Evolutionary conservation across 2,888 invertebrate species (phyloP).

Genomic region (Epsilonema sp.): DNA sequence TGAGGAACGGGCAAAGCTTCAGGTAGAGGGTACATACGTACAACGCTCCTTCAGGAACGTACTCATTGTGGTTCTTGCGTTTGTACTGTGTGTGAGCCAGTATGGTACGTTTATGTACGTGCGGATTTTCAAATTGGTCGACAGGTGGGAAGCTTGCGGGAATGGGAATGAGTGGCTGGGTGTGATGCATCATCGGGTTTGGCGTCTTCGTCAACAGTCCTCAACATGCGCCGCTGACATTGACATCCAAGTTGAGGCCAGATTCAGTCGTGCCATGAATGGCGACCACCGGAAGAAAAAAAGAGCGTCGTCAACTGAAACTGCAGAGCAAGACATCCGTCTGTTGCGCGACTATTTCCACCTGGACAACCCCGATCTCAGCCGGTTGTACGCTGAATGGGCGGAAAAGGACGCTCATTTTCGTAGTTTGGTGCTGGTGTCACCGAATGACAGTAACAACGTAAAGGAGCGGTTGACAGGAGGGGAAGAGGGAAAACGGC

Average conservation of each 20-base stretch:
- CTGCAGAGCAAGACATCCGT: conserved; percentile 9
- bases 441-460: conserved; percentile 1
- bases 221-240: conserved; percentile 8
- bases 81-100: too few relatives aligned
- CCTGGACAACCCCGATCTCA: conserved; percentile 10
- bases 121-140: too few relatives aligned
- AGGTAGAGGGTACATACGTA: too few relatives aligned
- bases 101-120: too few relatives aligned
- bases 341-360: conserved; percentile 3
- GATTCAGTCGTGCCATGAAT: too few relatives aligned
- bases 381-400: conserved; percentile 14
- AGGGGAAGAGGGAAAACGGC: conserved; percentile 8
- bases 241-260: conserved; percentile 11
- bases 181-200: conserved; percentile 11
- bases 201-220: too few relatives aligned
- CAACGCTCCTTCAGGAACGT: too few relatives aligned
- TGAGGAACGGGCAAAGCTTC: too few relatives aligned
- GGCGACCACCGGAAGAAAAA: too few relatives aligned
- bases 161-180: conserved; percentile 7
- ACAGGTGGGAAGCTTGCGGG: too few relatives aligned
- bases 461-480: too few relatives aligned
- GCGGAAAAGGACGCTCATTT: conserved; percentile 13
- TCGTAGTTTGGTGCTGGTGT: conserved; percentile 6
- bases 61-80: too few relatives aligned
- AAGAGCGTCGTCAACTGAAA: background rate